Evolutionary conservation across 2,888 invertebrate species (phyloP).

Genomic region (Cactoblastis cactorum): DNA sequence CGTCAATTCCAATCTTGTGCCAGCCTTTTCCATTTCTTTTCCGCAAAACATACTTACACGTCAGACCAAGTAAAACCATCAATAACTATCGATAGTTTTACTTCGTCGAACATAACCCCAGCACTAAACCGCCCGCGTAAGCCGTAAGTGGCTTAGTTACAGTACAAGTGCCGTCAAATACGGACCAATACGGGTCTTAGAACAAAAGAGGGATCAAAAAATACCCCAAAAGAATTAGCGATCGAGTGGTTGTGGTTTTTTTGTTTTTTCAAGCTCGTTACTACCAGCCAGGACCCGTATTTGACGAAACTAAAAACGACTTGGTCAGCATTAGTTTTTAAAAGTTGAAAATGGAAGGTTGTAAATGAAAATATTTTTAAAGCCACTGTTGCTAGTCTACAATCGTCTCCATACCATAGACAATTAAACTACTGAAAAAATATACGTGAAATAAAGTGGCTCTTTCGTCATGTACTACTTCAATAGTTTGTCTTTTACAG

Average conservation of each 20-base stretch:
- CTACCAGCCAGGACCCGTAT: slow-evolving; percentile 3
- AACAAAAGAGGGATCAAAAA: slow-evolving; percentile 66
- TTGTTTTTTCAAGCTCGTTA: slow-evolving; percentile 4
- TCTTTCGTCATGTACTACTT: no score
- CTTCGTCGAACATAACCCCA: slow-evolving; percentile 19
- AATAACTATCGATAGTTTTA: slow-evolving; percentile 24
- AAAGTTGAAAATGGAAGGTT: slow-evolving; percentile 1
- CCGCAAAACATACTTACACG: no score
- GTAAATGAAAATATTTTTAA: background rate
- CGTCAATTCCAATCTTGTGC: no score
- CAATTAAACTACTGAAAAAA: no score
- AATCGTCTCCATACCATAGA: background rate
- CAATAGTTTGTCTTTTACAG: no score
- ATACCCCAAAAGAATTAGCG: slow-evolving; percentile 55
- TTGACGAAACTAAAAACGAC: slow-evolving; percentile 1
- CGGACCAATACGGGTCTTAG: slow-evolving; percentile 65
- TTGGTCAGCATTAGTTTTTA: background rate
- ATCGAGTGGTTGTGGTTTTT: slow-evolving; percentile 11
- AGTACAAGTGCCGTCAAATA: slow-evolving; percentile 62
- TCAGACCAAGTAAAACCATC: slow-evolving; percentile 6
- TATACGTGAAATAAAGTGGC: no score
- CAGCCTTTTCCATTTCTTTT: no score
- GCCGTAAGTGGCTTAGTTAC: slow-evolving; percentile 75
- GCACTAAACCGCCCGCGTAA: slow-evolving; percentile 39
- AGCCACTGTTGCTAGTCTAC: background rate